phyloP scores from a whole-genome alignment of 2,888 invertebrate genomes.

The Lacanobia oleracea region DNA sequence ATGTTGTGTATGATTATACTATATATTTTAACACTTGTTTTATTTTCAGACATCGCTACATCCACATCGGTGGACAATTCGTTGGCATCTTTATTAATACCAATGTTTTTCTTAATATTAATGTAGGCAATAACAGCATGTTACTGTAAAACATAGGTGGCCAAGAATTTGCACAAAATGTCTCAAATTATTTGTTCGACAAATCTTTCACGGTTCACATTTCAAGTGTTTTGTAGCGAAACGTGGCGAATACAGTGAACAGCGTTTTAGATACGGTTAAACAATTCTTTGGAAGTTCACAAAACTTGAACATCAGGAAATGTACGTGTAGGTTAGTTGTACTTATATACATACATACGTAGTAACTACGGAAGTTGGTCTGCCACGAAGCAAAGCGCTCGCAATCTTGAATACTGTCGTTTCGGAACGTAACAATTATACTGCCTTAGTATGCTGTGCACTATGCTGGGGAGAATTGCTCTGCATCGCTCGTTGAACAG shows the following conservation, averaged over 20 bases:
- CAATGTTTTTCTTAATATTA: conserved; percentile 62
- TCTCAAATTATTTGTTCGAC: conserved; percentile 48
- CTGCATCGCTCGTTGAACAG: conserved; percentile 27
- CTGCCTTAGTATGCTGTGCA: conserved; percentile 24
- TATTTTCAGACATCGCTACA: conserved; percentile 62
- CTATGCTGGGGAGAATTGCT: conserved; percentile 21
- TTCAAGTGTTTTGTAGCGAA: conserved; percentile 66
- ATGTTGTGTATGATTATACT: neutral
- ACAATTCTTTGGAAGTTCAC: conserved; percentile 66
- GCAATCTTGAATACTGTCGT: conserved; percentile 59
- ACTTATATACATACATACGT: conserved; percentile 28
- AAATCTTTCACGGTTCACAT: conserved; percentile 69
- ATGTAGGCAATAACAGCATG: conserved; percentile 50
- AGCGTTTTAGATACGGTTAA: conserved; percentile 70
- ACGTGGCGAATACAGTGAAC: conserved; percentile 67
- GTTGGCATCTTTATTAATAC: conserved; percentile 56
- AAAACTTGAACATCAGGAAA: conserved; percentile 66
- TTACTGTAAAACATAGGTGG: conserved; percentile 45
- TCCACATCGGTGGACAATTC: conserved; percentile 50
- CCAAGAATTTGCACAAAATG: conserved; percentile 40
- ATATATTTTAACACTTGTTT: neutral
- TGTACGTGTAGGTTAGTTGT: conserved; percentile 48
- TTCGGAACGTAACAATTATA: conserved; percentile 54
- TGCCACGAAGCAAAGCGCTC: conserved; percentile 46
- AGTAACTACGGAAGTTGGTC: conserved; percentile 64